Base-by-base conservation (phyloP, 1,140 invertebrate species). In the Muscidifurax raptorellus region DNA sequence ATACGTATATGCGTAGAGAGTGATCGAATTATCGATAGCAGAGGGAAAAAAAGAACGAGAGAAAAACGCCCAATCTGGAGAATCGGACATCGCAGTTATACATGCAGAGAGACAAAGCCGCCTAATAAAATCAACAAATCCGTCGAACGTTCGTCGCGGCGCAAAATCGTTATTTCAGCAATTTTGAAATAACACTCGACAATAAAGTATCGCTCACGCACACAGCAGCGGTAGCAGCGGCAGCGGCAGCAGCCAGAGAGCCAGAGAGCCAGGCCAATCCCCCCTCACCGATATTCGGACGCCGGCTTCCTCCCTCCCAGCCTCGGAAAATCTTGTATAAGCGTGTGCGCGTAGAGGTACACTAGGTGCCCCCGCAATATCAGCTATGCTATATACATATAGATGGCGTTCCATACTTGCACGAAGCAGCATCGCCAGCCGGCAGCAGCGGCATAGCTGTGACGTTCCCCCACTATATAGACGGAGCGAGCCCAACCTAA, bases 211-310 rank as follows among this genome's bases (percentile, higher is more conserved):
- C 52, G 47, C 18, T 27, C 82, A 30, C 40, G 7, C n/a, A 85
- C 13, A 32, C 77, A 78, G 66, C 77, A 74, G 44, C 77, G 69
- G 12, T 2, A 40, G 36, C 36, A 40, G 36, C 36, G 10, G 36
- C 36, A 40, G 36, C 36, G 10, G 36, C 36, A 40, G 36, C 36
- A 9, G 36, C 36, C n/a, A 67, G 66, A 83, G 10, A 71, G 28
- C 5, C 27, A 52, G 84, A 85, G 85, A 86, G 85, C 87, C 85
- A 86, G 87, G 86, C 87, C 84, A 87, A 87, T 69, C 66, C 27
- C 66, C 66, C 27, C 27, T 30, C 66, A 13, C 66, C 66, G 25
- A 30, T 87, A 88, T 84, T 87, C 71, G 86, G 80, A 64, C 22
- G 10, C n/a, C 64, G 32, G 83, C 32, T 28, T 7, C 22, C 76